phyloP scores from a whole-genome alignment of 2,113 vertebrate genomes.

The Cyrtonyx montezumae region DNA sequence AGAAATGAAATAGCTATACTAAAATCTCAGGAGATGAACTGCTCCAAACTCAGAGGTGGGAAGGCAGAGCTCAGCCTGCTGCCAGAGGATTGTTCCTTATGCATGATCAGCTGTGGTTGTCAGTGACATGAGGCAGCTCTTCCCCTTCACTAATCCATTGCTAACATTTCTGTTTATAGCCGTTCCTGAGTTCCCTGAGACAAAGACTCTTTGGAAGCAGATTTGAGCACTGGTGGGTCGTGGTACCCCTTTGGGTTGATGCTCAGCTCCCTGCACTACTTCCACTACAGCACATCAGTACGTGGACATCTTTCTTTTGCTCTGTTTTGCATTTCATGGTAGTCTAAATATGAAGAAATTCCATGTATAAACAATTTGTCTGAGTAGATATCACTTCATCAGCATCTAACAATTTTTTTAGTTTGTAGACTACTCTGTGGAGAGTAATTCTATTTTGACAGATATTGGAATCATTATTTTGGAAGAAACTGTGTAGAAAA shows the following conservation, averaged over 20 bases:
- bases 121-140: not conserved
- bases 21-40: not conserved
- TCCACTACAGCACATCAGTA: not conserved
- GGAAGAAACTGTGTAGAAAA: not conserved
- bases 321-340: not conserved
- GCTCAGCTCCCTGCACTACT: not conserved
- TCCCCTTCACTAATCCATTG: not conserved
- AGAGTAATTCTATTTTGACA: not conserved
- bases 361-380: not conserved
- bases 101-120: not conserved
- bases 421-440: not conserved
- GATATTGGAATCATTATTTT: not conserved
- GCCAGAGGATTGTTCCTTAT: not conserved
- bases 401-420: not conserved
- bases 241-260: not conserved
- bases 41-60: not conserved
- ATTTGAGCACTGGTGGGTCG: not conserved
- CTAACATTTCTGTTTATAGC: not conserved
- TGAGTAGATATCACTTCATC: not conserved
- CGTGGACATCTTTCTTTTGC: rapidly evolving
- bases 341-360: not conserved
- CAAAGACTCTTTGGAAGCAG: not conserved
- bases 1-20: not conserved
- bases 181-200: not conserved
- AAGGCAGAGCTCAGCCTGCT: not conserved